Conservation (phyloP, 2,797 vertebrate species). For the Brachyalestes nurse region DNA sequence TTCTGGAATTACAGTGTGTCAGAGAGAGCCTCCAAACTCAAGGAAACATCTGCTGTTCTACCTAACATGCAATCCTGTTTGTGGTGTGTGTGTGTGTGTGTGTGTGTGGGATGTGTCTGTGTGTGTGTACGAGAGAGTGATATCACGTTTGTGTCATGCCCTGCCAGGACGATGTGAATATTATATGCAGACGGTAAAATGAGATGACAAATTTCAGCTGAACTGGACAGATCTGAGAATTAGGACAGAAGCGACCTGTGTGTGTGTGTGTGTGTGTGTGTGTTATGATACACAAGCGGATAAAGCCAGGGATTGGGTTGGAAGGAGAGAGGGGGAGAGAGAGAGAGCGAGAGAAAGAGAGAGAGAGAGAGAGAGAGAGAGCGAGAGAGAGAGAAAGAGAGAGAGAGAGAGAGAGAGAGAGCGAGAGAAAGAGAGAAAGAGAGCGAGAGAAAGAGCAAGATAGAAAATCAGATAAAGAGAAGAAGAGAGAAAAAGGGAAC, state of each 20-base stretch:
- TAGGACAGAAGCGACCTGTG: background rate
- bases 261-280: background rate
- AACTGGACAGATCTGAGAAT: conserved; percentile 3
- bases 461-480: too few species aligned
- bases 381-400: background rate
- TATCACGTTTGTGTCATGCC: background rate
- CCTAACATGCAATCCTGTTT: background rate
- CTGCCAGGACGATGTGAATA: background rate
- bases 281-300: conserved; percentile 36
- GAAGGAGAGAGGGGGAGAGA: too few species aligned
- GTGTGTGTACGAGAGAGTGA: conserved; percentile 5
- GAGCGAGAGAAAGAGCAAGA: conserved; percentile 6
- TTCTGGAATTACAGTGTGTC: conserved; percentile 5
- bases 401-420: too few species aligned
- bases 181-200: background rate
- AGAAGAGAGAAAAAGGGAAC: too few species aligned
- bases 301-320: conserved; percentile 31
- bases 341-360: too few species aligned
- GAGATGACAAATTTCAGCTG: background rate
- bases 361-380: background rate
- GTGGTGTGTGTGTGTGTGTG: conserved; percentile 20
- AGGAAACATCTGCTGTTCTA: conserved; percentile 26
- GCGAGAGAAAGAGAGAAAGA: too few species aligned
- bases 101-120: conserved; percentile 9
- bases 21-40: conserved; percentile 3